A percentile compares a stretch with the other conserved stretches of the same genome.
These are phyloP conservation scores for Octopus bimaculoides DNA, from an alignment of 1,140 invertebrate genomes.

Conservation along the genomic window DNA sequence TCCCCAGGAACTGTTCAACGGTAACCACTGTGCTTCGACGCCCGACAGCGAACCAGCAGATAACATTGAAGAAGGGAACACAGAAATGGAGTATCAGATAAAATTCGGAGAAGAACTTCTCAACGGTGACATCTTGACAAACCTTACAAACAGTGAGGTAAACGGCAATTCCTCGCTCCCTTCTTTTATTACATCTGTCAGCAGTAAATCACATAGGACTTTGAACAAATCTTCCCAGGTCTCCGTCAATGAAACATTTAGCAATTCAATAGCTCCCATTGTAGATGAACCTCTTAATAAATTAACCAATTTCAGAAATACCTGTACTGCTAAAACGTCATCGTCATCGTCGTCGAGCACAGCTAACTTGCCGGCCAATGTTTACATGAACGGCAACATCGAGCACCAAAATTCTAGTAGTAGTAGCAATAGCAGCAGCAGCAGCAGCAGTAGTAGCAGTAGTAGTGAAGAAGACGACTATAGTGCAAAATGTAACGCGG, in stretches of 20 bases:
- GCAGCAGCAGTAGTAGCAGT: conserved; percentile 3
- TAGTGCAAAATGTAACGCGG: not conserved
- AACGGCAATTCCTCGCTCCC: not conserved
- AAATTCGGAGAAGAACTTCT: not conserved
- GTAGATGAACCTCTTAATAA: conserved; percentile 39
- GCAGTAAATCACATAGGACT: conserved; percentile 21
- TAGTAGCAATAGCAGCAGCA: not conserved
- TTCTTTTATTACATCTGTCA: not conserved
- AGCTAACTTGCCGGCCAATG: not conserved
- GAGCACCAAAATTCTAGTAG: not conserved
- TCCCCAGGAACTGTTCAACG: not conserved
- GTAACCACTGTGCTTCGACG: not conserved
- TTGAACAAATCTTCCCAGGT: conserved; percentile 13
- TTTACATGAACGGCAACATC: not conserved
- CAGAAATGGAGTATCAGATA: not conserved
- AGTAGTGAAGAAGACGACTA: not conserved
- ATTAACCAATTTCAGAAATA: not conserved
- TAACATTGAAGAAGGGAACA: not conserved
- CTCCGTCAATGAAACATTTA: conserved; percentile 33
- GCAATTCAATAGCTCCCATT: conserved; percentile 60
- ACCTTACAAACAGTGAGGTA: not conserved
- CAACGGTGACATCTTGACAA: not conserved
- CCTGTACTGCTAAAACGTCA: not conserved
- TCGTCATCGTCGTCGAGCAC: not conserved
- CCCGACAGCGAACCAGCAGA: not conserved